phyloP scores from a whole-genome alignment of 1,140 invertebrate genomes.

The Drosophila ambigua region DNA sequence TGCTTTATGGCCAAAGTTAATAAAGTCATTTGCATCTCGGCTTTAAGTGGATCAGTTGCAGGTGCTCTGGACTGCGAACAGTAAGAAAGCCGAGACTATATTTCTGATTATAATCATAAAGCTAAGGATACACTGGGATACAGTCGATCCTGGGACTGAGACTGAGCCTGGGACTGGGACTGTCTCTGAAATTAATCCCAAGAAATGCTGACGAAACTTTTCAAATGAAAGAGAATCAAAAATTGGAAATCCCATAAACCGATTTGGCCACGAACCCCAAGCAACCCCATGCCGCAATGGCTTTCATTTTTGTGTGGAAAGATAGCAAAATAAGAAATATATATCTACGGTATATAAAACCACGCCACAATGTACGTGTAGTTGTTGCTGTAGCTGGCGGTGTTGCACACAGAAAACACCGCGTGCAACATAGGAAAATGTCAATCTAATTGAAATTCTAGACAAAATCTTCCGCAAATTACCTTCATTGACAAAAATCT shows the following conservation, averaged over 20 bases:
- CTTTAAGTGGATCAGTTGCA: slow-evolving; percentile 63
- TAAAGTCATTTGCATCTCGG: slow-evolving; percentile 80
- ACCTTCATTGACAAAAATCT: slow-evolving; percentile 83
- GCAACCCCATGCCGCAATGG: background rate
- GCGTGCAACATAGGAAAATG: slow-evolving; percentile 45
- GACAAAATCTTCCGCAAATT: slow-evolving; percentile 83
- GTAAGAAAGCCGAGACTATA: background rate
- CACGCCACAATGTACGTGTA: no score
- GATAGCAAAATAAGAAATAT: slow-evolving; percentile 10
- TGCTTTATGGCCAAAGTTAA: slow-evolving; percentile 74
- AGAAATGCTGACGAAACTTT: slow-evolving; percentile 36
- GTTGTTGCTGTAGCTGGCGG: background rate
- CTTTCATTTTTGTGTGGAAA: slow-evolving; percentile 11
- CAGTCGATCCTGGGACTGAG: no score
- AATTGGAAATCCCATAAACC: slow-evolving; percentile 43
- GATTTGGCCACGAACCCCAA: slow-evolving; percentile 27
- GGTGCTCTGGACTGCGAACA: slow-evolving; percentile 11
- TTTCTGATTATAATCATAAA: background rate
- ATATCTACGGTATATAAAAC: background rate
- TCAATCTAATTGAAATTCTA: slow-evolving; percentile 83
- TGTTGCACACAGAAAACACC: slow-evolving; percentile 5
- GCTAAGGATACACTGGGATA: no score
- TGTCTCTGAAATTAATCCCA: slow-evolving; percentile 12
- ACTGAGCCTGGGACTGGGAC: background rate
- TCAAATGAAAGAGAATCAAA: slow-evolving; percentile 13